Evolutionary conservation across 1,140 invertebrate species (phyloP), one percentile per base, ranked within the genome.

Genomic region (Solenopsis fugax): DNA sequence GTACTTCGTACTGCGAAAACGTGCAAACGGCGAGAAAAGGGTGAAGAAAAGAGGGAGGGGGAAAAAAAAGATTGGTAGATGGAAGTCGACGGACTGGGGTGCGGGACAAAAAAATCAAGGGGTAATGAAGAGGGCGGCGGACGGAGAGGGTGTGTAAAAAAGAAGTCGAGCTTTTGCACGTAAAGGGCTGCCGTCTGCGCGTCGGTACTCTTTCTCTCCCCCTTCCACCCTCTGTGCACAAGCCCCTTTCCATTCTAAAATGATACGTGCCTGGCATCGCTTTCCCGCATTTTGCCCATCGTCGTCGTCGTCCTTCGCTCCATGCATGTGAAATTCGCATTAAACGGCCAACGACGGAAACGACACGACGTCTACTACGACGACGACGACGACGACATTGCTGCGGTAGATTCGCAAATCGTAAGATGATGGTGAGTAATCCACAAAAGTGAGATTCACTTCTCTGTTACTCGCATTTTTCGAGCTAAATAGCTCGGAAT

Each of bases 211-310:
- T 78, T 18, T 65, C 77, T 12, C 76, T 37, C 21, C n/a, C 24
- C 37, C 41, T 73, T 24, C 37, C 60, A 9, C 77, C 69, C 78
- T 89, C 78, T 18, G 4, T 29, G 29, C 29, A 29, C 52, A 50
- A 37, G n/a, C 77, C 45, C 73, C 65, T 81, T 91, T 91, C 89
- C 89, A 92, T 92, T 93, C 92, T 92, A 92, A 93, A 93, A 93
- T 86, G 92, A 88, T 92, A 93, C 92, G 92, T 93, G 92, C 88
- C 82, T 84, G 87, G 92, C 91, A 93, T 93, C 90, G 87, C 86
- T 89, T 89, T 92, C 85, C 85, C 85, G 85, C 87, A 77, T 80
- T 87, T 87, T 87, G 29, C 85, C 81, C 67, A 18, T 72, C 75
- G 72, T 34, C 85, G 45, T 29, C 60, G 64, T 34, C 60, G 48